Base-by-base conservation (phyloP, 2,888 invertebrate genomes). In the Nudaria mundana region DNA sequence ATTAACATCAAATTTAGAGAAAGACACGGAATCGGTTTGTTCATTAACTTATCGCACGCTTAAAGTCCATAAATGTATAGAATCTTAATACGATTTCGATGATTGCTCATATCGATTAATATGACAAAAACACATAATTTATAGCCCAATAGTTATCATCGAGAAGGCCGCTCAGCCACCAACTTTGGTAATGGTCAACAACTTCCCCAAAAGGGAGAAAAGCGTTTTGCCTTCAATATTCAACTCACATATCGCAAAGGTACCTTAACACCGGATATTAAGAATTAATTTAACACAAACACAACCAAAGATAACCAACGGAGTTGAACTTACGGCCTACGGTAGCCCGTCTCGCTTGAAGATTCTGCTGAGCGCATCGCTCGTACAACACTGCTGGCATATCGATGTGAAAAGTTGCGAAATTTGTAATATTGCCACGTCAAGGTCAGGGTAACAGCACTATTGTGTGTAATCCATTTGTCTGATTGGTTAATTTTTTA, bases 341-440 rank as follows among this genome's bases (percentile, higher is more conserved):
- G 52, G 57, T 70, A 52, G 69, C 71, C 60, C 73, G 68, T 54
- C 76, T 75, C 61, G 74, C 66, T 65, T 69, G 77, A 68, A 73
- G 65, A 66, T 75, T 76, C 67, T 71, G 66, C 63, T 71, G 76
- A 66, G 69, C 70, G 66, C 79, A 74, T 78, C 71, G 76, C 71
- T 78, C 71, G 70, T 77, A 75, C 64, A 80, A 62, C 62, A 76
- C 85, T 52, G 85, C 85, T 52, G 85, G 85, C 86, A 86, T 86
- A 42, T 49, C 67, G 57, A 56, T 53, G 48, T 42, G 52, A 58
- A 60, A 54, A 44, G 43, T 49, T 39, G 54, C 56, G 49, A 44
- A 54, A 60, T 52, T 53, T 48, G 48, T 50, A 42, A 51, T 56
- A 55, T 61, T 47, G 53, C 31, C 46, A 54, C 45, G 43, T 53